Percentiles rank a stretch among this genome's conserved stretches.
Conservation (phyloP, 1,140 invertebrate genomes). For the Aphaenogaster rudis region DNA sequence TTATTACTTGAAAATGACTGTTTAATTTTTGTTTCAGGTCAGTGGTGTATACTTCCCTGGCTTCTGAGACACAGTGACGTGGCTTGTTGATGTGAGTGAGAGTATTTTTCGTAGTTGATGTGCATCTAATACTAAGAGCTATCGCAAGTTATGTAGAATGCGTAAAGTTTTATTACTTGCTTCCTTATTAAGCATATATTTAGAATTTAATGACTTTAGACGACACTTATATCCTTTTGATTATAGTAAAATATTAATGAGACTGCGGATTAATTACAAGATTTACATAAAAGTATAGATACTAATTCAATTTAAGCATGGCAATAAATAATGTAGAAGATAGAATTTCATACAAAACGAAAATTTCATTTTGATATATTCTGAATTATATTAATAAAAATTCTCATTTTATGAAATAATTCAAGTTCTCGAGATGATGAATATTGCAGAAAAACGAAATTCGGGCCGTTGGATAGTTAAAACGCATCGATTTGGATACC, state of each 20-base stretch:
- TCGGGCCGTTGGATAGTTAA: neutral
- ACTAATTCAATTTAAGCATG: conserved; percentile 11
- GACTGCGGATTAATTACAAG: conserved; percentile 1
- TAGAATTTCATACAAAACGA: neutral
- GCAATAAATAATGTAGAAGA: neutral
- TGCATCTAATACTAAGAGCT: conserved; percentile 17
- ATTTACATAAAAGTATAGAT: conserved; percentile 28
- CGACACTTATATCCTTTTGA: neutral
- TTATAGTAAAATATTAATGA: neutral
- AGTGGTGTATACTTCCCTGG: conserved; percentile 84
- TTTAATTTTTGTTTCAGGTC: conserved; percentile 81
- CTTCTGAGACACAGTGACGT: conserved; percentile 81
- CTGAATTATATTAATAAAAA: conserved; percentile 18
- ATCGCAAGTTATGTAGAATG: neutral
- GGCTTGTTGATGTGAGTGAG: conserved; percentile 84
- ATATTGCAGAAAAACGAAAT: conserved; percentile 9
- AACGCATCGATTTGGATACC: neutral
- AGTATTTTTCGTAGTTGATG: conserved; percentile 74
- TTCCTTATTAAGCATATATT: conserved; percentile 12
- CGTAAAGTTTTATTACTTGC: conserved; percentile 6
- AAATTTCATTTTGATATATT: conserved; percentile 16
- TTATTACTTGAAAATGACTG: neutral
- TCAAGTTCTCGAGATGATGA: neutral
- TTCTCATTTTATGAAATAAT: conserved; percentile 5
- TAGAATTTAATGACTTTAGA: conserved; percentile 25